Percentiles rank a stretch among this genome's conserved stretches.
phyloP scores from a whole-genome alignment of 1,140 invertebrate species.

The Diabrotica undecimpunctata region DNA sequence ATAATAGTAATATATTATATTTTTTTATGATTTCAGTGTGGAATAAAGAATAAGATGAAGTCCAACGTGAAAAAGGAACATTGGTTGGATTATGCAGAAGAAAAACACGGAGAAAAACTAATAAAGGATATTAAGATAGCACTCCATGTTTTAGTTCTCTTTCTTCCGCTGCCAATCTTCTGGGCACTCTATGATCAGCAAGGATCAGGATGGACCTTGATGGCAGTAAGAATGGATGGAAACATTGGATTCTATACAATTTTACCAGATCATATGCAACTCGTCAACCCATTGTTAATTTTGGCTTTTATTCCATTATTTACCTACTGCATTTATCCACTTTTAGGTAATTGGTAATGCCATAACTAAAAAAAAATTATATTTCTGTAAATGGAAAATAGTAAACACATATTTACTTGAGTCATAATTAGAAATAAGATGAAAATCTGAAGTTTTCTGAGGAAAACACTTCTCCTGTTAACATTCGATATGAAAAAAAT shows the following conservation, averaged over 20 bases:
- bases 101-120: constrained; percentile 64
- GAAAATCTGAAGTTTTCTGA: no score
- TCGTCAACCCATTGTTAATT: constrained; percentile 82
- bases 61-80: constrained; percentile 57
- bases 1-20: no score
- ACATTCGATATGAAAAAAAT: no score
- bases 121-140: constrained; percentile 74
- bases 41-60: constrained; percentile 46
- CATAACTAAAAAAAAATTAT: no score
- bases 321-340: constrained; percentile 64
- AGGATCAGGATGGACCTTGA: constrained; percentile 92
- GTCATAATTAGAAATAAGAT: no score
- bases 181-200: constrained; percentile 88
- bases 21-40: constrained; percentile 42
- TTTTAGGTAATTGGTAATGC: constrained; percentile 31
- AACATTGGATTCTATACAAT: constrained; percentile 64
- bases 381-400: no score
- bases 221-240: constrained; percentile 88
- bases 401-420: no score
- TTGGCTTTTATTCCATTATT: constrained; percentile 85
- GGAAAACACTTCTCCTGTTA: no score
- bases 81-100: constrained; percentile 79
- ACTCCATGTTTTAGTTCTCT: constrained; percentile 70
- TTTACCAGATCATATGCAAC: constrained; percentile 83
- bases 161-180: constrained; percentile 81